These are phyloP conservation scores for Zosterops lateralis DNA, from an alignment of 2,113 vertebrate genomes.

Conservation along the genomic window DNA sequence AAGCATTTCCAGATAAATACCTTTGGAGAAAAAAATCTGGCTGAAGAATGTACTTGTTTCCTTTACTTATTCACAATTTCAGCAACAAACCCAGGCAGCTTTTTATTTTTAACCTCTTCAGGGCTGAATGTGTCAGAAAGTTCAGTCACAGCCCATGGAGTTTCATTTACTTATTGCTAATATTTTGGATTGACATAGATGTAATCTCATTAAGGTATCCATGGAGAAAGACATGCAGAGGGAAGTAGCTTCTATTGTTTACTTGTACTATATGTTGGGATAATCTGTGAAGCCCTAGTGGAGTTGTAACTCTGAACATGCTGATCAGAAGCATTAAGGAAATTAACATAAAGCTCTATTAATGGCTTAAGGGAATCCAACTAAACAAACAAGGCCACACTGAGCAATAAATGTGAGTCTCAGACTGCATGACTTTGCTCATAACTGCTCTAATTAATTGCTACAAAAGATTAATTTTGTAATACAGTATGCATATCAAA, in stretches of 20 bases:
- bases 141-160: background rate
- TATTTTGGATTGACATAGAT: background rate
- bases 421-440: constrained; percentile 57
- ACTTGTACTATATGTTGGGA: background rate
- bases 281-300: constrained; percentile 24
- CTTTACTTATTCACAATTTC: constrained; percentile 25
- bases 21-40: constrained; percentile 20
- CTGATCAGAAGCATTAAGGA: constrained; percentile 52
- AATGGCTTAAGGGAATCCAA: constrained; percentile 64
- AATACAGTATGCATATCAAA: constrained; percentile 48
- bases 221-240: background rate
- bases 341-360: constrained; percentile 65
- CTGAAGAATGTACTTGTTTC: constrained; percentile 6
- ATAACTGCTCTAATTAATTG: constrained; percentile 74
- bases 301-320: background rate
- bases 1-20: constrained; percentile 50
- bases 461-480: constrained; percentile 64
- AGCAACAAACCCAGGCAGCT: background rate
- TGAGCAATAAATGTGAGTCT: constrained; percentile 63
- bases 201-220: constrained; percentile 10
- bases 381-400: constrained; percentile 65
- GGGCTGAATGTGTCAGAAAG: background rate
- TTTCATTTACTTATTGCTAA: background rate
- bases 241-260: background rate
- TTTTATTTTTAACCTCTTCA: constrained; percentile 40